Base-by-base conservation (phyloP, 2,888 invertebrate genomes). In the Drosophila birchii region DNA sequence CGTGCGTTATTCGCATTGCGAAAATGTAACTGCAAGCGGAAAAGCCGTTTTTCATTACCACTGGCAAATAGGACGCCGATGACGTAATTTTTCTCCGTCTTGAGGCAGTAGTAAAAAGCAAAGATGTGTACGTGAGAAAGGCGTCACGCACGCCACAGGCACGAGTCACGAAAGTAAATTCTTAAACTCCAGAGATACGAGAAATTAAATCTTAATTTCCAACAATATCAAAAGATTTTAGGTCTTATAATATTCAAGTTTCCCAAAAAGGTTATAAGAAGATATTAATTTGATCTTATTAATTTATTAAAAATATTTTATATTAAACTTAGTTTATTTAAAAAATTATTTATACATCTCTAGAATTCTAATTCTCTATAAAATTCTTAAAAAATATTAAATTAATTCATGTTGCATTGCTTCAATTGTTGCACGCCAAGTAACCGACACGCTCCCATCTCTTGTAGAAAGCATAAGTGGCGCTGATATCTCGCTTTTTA, bases 31-130 rank as follows among this genome's bases (percentile, higher is more conserved):
- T 64, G 32, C 41, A 74, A 44, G 2, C 16, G 63, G 61, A 39
- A 60, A 43, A 43, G 60, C 44, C 34, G 12, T 54, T 68, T 67
- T 67, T 69, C 72, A 69, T 71, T 71, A 51, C 75, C 66, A 64
- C 43, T 56, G 43, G 38, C 51, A 78, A 84, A 71, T 89, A 79
- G 89, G 88, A 80, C 90, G 88, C 90, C 84, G 86, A 89, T 86
- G 86, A 86, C 86, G 86, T 86, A 86, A 86, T 89, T 77, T 68
- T 69, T 76, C 55, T 74, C 64, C 71, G 55, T 74, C 70, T 62
- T 59, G 67, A 69, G 58, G 58, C 57, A 54, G 75, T 45, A 87
- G 66, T 64, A 67, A 76, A 81, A 81, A 69, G 38, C 56, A 44
- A 26, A 26, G 60, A 61, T 60, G 60, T 8, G 34, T 14, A 23